phyloP scores from a whole-genome alignment of 2,888 invertebrate species.

The Eupithecia insigniata region DNA sequence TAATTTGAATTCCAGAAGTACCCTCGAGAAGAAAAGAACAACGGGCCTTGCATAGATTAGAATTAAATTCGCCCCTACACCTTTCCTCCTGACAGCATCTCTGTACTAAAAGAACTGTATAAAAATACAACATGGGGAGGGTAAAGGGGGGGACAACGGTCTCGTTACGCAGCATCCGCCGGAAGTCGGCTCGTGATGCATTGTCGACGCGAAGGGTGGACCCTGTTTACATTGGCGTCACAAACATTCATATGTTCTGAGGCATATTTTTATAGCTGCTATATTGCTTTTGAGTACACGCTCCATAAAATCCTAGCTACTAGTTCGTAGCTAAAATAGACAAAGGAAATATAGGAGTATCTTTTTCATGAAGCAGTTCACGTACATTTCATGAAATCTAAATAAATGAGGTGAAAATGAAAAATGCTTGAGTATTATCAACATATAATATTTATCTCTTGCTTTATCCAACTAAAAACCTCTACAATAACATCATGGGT shows the following conservation, averaged over 20 bases:
- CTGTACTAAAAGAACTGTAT: constrained; percentile 39
- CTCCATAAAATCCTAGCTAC: not conserved
- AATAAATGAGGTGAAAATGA: no score
- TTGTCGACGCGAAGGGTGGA: constrained; percentile 78
- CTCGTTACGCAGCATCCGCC: constrained; percentile 82
- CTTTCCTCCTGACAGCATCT: constrained; percentile 11
- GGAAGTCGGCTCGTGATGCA: constrained; percentile 81
- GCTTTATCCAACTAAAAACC: not conserved
- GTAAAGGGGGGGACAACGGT: constrained; percentile 71
- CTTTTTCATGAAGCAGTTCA: no score
- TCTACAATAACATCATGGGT: not conserved
- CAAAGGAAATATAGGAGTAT: not conserved
- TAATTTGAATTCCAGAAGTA: not conserved
- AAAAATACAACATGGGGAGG: constrained; percentile 52
- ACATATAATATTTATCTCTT: no score
- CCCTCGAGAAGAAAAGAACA: not conserved
- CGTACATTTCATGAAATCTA: not conserved
- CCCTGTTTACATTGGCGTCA: constrained; percentile 73
- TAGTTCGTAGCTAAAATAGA: not conserved
- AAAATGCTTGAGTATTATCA: no score
- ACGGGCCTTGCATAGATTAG: not conserved
- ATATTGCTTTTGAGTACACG: constrained; percentile 11
- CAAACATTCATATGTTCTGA: constrained; percentile 69
- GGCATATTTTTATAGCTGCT: constrained; percentile 44
- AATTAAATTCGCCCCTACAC: not conserved